Evolutionary conservation across 2,797 vertebrate species (phyloP), one percentile per base, ranked within the genome.

Genomic region (Molossus alvarezi): DNA sequence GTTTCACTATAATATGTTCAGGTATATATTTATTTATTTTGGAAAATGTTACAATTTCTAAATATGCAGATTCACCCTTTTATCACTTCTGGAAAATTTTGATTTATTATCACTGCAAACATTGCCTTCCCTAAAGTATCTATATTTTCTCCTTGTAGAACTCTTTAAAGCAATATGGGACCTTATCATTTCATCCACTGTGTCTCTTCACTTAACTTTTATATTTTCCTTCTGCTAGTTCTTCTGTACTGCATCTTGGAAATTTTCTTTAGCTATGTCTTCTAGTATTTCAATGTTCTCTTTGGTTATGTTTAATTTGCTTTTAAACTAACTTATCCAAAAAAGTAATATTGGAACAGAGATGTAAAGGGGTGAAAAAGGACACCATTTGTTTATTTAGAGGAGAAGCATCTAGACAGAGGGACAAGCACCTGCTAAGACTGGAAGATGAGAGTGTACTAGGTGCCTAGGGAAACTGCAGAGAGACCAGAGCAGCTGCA

Each of bases 281-380:
- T 55, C 53, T 25, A 87, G 27, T 41, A 62, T 21, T 81, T 65
- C 60, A 62, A 6, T 75, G 81, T 6, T 81, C 4, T 23, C 29
- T 95, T 85, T 58, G 10, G 11, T 62, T 51, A 45, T 67, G 15
- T 90, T 23, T 69, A 69, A 90, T 57, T 90, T 93, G 23, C 6
- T 90, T 85, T 89, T 88, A 64, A 79, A 37, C 37, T 33, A 91
- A 58, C 45, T 7, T 86, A 72, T 33, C 27, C 8, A 48, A n/a
- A 41, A 81, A 18, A 13, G 41, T 64, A 18, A 23, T 64, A 20
- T 33, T 45, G 14, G 11, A 85, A 21, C 65, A 72, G 48, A 29
- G 14, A 57, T 33, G 18, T 33, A 33, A 92, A 83, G 27, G 17
- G 33, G 8, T 69, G 23, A 23, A 25, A 89, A 64, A 60, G 6